phyloP scores from a whole-genome alignment of 1,140 invertebrate species.

The Lethrus apterus region DNA sequence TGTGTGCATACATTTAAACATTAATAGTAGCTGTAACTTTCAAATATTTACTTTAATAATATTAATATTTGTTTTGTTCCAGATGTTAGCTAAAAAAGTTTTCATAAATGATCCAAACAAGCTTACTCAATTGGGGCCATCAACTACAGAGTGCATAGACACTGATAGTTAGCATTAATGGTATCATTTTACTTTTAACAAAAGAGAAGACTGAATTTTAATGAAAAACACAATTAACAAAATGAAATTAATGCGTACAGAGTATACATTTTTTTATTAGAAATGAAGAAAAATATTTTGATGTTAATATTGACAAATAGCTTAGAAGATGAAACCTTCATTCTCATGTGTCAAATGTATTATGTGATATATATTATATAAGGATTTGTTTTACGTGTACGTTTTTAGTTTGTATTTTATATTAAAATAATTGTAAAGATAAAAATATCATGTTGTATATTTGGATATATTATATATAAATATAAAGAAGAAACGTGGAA shows the following conservation, averaged over 20 bases:
- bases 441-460: constrained; percentile 3
- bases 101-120: constrained; percentile 75
- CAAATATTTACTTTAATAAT: constrained; percentile 2
- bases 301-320: constrained; percentile 15
- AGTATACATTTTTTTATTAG: constrained; percentile 19
- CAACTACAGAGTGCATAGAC: constrained; percentile 15
- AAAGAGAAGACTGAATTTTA: constrained; percentile 3
- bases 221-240: constrained; percentile 6
- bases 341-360: constrained; percentile 30
- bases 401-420: constrained; percentile 14
- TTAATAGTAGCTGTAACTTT: constrained; percentile 4
- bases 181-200: constrained; percentile 14
- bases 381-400: constrained; percentile 11
- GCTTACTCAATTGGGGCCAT: constrained; percentile 52
- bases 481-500: constrained; percentile 1
- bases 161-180: constrained; percentile 23
- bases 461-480: background rate
- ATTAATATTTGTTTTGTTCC: constrained; percentile 34
- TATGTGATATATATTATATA: constrained; percentile 24
- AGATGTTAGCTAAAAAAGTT: constrained; percentile 72
- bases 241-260: constrained; percentile 15
- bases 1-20: no score
- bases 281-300: constrained; percentile 18
- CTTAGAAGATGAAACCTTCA: constrained; percentile 11
- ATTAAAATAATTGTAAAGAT: constrained; percentile 12